Conservation (phyloP, 92 coral and sea anemone species). For the Palythoa heliodiscus region DNA sequence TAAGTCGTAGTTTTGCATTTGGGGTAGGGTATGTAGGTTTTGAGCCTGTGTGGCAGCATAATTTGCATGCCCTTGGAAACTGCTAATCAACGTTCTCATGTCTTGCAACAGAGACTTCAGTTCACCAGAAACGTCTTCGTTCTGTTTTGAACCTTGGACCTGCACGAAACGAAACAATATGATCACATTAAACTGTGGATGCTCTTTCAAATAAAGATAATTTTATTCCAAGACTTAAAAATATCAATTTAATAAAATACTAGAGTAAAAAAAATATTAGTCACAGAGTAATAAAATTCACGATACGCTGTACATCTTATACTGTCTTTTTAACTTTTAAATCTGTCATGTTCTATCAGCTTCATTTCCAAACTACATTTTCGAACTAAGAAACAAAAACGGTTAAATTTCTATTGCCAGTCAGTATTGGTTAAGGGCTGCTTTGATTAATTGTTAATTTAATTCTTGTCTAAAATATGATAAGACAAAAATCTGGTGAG, state of each 20-base stretch:
- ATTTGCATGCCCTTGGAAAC: constrained; percentile 71
- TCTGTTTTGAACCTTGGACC: constrained; percentile 14
- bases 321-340: too few species aligned
- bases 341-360: too few species aligned
- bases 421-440: too few species aligned
- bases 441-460: too few species aligned
- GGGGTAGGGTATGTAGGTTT: constrained; percentile 25
- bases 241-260: neutral
- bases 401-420: too few species aligned
- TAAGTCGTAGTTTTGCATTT: constrained; percentile 3
- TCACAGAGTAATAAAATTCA: neutral
- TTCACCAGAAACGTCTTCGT: constrained; percentile 53
- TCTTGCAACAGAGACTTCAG: constrained; percentile 70
- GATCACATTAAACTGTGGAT: neutral
- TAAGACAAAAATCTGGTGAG: too few species aligned
- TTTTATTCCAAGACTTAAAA: neutral
- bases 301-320: neutral
- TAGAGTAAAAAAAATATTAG: neutral
- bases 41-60: constrained; percentile 55
- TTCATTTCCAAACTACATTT: too few species aligned
- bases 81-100: constrained; percentile 72
- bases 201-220: neutral
- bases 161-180: neutral
- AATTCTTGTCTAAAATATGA: too few species aligned
- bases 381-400: too few species aligned